phyloP scores from a whole-genome alignment of 2,888 invertebrate species.

The Thymelicus acteon region DNA sequence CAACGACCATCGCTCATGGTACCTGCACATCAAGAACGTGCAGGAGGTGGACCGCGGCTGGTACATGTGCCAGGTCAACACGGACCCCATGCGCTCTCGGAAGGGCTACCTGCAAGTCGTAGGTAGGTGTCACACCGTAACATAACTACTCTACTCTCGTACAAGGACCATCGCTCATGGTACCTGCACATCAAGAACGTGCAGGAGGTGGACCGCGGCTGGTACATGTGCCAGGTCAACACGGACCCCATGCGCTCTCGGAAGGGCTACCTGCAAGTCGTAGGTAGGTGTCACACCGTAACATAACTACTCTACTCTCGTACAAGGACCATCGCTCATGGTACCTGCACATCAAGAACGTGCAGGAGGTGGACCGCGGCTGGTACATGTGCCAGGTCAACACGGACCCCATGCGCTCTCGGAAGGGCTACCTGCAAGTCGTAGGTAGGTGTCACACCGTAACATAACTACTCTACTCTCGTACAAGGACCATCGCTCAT shows the following conservation, averaged over 20 bases:
- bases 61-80: slow-evolving; percentile 97
- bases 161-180: slow-evolving; percentile 96
- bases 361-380: slow-evolving; percentile 94
- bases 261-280: too few relatives aligned
- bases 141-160: slow-evolving; percentile 80
- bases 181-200: slow-evolving; percentile 95
- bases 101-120: slow-evolving; percentile 96
- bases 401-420: slow-evolving; percentile 96
- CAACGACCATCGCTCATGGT: slow-evolving; percentile 96
- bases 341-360: slow-evolving; percentile 95
- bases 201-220: slow-evolving; percentile 94
- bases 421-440: slow-evolving; percentile 95
- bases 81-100: slow-evolving; percentile 96
- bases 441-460: slow-evolving; percentile 88
- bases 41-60: slow-evolving; percentile 95
- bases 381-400: slow-evolving; percentile 98
- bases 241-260: slow-evolving; percentile 95
- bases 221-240: slow-evolving; percentile 97
- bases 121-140: slow-evolving; percentile 85
- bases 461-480: slow-evolving; percentile 75
- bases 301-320: slow-evolving; percentile 74
- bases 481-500: slow-evolving; percentile 95
- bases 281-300: too few relatives aligned
- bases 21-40: slow-evolving; percentile 94
- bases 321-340: slow-evolving; percentile 96